Evolutionary conservation across 1,140 invertebrate genomes (phyloP).

Genomic region (Eumaeus atala): DNA sequence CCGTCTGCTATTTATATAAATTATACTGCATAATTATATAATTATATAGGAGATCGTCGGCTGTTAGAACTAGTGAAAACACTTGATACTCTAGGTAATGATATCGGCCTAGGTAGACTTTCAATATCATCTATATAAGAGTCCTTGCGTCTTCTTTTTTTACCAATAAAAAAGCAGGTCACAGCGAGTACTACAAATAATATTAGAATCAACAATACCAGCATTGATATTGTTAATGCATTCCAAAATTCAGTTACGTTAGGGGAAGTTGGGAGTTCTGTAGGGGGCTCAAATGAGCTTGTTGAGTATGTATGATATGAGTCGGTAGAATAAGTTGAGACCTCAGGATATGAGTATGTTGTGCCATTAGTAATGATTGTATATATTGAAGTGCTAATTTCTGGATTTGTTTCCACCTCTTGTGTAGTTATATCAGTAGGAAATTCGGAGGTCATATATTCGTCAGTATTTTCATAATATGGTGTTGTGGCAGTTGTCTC

Average conservation of each 20-base stretch:
- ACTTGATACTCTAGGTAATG: conserved; percentile 33
- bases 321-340: conserved; percentile 1
- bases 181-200: conserved; percentile 23
- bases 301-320: conserved; percentile 4
- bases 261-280: background rate
- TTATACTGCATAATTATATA: too few species aligned
- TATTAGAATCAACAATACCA: conserved; percentile 24
- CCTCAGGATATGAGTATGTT: conserved; percentile 2
- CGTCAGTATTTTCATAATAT: background rate
- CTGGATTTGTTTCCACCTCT: conserved; percentile 3
- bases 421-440: background rate
- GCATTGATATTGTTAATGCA: conserved; percentile 25
- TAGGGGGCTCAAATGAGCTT: background rate
- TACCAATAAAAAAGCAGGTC: conserved; percentile 30
- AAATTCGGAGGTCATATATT: background rate
- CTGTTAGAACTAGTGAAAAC: conserved; percentile 11
- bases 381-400: background rate
- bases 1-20: too few species aligned
- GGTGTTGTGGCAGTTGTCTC: background rate
- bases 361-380: background rate
- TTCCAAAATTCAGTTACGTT: conserved; percentile 23
- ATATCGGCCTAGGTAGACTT: conserved; percentile 25
- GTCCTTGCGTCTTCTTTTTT: conserved; percentile 20
- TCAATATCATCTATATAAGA: conserved; percentile 22
- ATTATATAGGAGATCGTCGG: too few species aligned